Conservation (phyloP, 1,140 invertebrate species). For the Drosophila nannoptera region DNA sequence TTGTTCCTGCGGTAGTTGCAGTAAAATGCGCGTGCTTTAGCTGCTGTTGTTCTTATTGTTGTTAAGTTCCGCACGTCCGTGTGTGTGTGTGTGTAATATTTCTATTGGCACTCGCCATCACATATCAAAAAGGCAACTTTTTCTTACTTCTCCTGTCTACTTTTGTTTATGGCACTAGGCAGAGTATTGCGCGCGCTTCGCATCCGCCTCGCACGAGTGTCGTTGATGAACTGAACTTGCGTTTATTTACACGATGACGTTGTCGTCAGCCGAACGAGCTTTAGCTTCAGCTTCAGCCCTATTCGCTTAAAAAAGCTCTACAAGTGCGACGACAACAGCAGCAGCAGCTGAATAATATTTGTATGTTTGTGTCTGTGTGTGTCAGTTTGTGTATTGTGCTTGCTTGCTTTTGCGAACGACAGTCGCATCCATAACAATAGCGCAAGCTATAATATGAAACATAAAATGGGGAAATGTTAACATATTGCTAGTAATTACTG, state of each 20-base stretch:
- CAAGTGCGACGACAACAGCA: slow-evolving; percentile 40
- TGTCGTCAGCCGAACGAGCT: slow-evolving; percentile 29
- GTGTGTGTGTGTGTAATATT: neutral
- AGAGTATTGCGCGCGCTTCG: slow-evolving; percentile 30
- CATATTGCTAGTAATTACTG: neutral
- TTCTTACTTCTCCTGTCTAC: slow-evolving; percentile 35
- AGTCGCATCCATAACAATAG: slow-evolving; percentile 15
- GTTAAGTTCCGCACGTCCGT: no score
- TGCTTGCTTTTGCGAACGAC: slow-evolving; percentile 5
- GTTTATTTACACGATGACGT: slow-evolving; percentile 50
- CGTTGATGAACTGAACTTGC: slow-evolving; percentile 51
- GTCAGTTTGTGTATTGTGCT: slow-evolving; percentile 25
- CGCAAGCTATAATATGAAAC: neutral
- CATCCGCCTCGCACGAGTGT: slow-evolving; percentile 50
- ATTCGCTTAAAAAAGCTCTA: slow-evolving; percentile 40
- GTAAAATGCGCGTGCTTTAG: slow-evolving; percentile 30
- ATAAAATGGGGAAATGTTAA: neutral
- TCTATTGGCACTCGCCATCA: slow-evolving; percentile 3
- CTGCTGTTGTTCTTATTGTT: slow-evolving; percentile 8
- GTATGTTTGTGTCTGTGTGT: neutral
- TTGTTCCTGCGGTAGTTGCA: slow-evolving; percentile 3
- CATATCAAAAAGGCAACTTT: slow-evolving; percentile 20
- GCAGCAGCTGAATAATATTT: slow-evolving; percentile 37
- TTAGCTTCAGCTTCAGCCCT: slow-evolving; percentile 38
- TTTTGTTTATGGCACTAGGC: slow-evolving; percentile 38